A percentile compares a stretch with the other conserved stretches of the same genome.
Conservation (phyloP, 2,888 invertebrate genomes). For the Xestia c-nigrum region DNA sequence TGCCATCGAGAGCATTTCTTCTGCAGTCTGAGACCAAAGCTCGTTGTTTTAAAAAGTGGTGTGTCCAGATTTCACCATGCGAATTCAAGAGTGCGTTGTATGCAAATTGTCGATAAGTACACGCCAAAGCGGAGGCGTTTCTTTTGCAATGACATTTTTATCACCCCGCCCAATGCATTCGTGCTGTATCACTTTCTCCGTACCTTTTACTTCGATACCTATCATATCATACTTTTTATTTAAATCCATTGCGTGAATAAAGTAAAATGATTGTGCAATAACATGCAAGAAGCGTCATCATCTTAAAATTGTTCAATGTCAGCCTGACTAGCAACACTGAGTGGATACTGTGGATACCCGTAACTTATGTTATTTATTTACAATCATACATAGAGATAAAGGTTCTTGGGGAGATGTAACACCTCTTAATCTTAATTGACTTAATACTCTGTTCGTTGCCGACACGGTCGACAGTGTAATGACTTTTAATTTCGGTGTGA, state of each 20-base stretch:
- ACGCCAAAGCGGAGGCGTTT: constrained; percentile 72
- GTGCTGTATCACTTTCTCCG: constrained; percentile 71
- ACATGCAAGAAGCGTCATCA: constrained; percentile 40
- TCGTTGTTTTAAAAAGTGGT: constrained; percentile 72
- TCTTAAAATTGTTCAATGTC: constrained; percentile 39
- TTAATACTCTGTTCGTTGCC: constrained; percentile 19
- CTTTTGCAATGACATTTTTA: constrained; percentile 76
- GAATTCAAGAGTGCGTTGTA: constrained; percentile 77
- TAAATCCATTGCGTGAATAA: constrained; percentile 14
- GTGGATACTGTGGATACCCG: background rate
- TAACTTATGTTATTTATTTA: constrained; percentile 45
- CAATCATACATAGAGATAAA: constrained; percentile 24
- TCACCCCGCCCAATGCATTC: constrained; percentile 68
- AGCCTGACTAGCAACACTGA: constrained; percentile 31
- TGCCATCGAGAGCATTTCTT: constrained; percentile 23
- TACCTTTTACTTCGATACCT: constrained; percentile 54
- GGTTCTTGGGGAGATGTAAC: constrained; percentile 15
- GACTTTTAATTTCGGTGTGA: constrained; percentile 28
- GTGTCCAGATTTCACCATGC: constrained; percentile 77
- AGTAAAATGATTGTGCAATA: constrained; percentile 37
- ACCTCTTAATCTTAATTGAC: constrained; percentile 33
- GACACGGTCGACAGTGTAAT: constrained; percentile 8
- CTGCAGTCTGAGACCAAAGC: constrained; percentile 53
- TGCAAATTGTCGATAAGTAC: constrained; percentile 77
- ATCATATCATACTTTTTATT: constrained; percentile 40